Conservation (phyloP, 2,113 vertebrate species). For the Chaetodon auriga region DNA sequence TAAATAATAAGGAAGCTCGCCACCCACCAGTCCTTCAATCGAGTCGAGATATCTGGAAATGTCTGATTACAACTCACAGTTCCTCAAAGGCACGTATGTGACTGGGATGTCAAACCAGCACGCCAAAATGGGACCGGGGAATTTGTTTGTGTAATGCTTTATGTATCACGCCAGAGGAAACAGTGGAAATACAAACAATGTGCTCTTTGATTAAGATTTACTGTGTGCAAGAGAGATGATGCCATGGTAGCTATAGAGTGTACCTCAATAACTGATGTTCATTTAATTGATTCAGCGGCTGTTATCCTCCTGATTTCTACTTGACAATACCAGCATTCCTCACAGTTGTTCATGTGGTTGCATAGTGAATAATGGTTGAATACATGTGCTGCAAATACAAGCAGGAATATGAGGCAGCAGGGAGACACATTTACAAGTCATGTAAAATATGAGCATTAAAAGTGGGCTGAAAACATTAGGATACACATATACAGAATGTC, state of each 20-base stretch:
- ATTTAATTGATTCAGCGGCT: constrained; percentile 1
- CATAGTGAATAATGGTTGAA: neutral
- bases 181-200: constrained; percentile 33
- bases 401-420: neutral
- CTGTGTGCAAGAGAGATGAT: constrained; percentile 6
- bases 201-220: constrained; percentile 45
- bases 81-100: constrained; percentile 67
- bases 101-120: constrained; percentile 62
- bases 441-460: neutral
- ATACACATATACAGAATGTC: no score
- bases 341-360: neutral
- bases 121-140: constrained; percentile 17
- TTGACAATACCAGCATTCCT: neutral
- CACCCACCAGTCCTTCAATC: constrained; percentile 74
- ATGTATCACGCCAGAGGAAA: constrained; percentile 19
- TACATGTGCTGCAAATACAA: neutral
- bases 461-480: neutral
- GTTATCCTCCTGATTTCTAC: neutral
- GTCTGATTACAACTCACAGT: constrained; percentile 75
- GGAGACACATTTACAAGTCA: no score
- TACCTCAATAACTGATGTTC: constrained; percentile 26
- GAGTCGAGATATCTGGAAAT: constrained; percentile 70
- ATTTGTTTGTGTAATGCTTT: constrained; percentile 49
- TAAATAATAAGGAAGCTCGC: constrained; percentile 77
- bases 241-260: constrained; percentile 6